Evolutionary conservation across 1,140 invertebrate species (phyloP).

Genomic region (Drosophila kepulauana): DNA sequence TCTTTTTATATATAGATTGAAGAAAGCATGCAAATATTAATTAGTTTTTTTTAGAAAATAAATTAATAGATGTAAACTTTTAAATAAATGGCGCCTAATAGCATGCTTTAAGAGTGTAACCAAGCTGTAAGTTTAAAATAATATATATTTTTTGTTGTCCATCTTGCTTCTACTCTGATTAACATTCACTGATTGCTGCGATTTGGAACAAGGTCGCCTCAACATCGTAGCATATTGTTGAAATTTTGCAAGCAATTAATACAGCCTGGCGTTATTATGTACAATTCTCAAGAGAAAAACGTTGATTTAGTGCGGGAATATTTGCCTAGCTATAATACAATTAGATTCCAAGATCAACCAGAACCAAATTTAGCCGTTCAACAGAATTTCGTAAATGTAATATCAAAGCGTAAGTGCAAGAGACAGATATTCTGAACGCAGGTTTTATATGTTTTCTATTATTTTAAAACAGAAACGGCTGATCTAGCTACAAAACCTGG

Average conservation of each 20-base stretch:
- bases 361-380: constrained; percentile 54
- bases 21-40: too few relatives aligned
- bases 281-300: constrained; percentile 51
- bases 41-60: too few relatives aligned
- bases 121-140: background rate
- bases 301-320: constrained; percentile 63
- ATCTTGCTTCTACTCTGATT: background rate
- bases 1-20: too few relatives aligned
- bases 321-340: constrained; percentile 59
- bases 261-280: constrained; percentile 37
- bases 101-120: background rate
- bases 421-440: background rate
- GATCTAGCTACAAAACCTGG: constrained; percentile 28
- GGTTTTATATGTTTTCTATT: background rate
- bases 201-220: background rate
- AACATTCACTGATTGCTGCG: background rate
- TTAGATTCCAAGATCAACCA: constrained; percentile 53
- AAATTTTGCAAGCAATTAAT: background rate
- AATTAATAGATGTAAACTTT: too few relatives aligned
- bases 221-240: background rate
- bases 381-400: constrained; percentile 52
- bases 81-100: too few relatives aligned
- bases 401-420: constrained; percentile 47
- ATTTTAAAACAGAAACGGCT: constrained; percentile 46
- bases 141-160: background rate